Evolutionary conservation across 2,888 invertebrate species (phyloP).

Genomic region (Metopia argyrocephala): DNA sequence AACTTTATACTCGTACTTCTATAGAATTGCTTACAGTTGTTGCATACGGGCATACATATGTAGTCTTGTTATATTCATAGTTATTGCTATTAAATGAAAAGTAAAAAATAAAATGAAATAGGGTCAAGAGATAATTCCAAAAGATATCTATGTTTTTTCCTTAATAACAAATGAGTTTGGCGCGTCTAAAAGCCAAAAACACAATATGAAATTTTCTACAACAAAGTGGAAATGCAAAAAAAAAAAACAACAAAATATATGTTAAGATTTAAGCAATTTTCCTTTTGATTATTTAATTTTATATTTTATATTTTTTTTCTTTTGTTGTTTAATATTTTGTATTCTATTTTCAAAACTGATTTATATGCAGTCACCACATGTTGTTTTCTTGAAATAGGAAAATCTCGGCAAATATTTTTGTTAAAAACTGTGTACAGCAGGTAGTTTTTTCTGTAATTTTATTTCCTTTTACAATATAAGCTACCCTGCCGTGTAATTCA

Average conservation of each 20-base stretch:
- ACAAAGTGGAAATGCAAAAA: constrained; percentile 5
- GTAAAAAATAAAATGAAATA: constrained; percentile 28
- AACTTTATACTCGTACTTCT: not conserved
- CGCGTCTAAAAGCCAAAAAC: constrained; percentile 44
- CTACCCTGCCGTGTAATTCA: constrained; percentile 52
- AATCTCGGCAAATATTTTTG: constrained; percentile 26
- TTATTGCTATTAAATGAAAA: constrained; percentile 27
- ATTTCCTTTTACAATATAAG: constrained; percentile 1
- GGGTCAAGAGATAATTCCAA: constrained; percentile 59
- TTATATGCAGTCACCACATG: not conserved
- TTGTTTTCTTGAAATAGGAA: not conserved
- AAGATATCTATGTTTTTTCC: constrained; percentile 42
- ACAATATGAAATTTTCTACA: not conserved
- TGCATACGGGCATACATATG: constrained; percentile 37
- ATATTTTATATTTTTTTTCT: not conserved
- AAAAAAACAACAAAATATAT: not conserved
- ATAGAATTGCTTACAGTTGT: not conserved
- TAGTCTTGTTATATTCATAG: constrained; percentile 4
- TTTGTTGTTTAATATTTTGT: not conserved
- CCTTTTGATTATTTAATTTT: not conserved
- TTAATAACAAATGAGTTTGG: constrained; percentile 39
- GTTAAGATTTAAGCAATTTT: not conserved
- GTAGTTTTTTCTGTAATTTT: constrained; percentile 40
- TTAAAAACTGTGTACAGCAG: constrained; percentile 8
- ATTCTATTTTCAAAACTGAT: not conserved